These are phyloP conservation scores for Melanogrammus aeglefinus DNA, from an alignment of 2,797 vertebrate genomes.

Conservation along the genomic window DNA sequence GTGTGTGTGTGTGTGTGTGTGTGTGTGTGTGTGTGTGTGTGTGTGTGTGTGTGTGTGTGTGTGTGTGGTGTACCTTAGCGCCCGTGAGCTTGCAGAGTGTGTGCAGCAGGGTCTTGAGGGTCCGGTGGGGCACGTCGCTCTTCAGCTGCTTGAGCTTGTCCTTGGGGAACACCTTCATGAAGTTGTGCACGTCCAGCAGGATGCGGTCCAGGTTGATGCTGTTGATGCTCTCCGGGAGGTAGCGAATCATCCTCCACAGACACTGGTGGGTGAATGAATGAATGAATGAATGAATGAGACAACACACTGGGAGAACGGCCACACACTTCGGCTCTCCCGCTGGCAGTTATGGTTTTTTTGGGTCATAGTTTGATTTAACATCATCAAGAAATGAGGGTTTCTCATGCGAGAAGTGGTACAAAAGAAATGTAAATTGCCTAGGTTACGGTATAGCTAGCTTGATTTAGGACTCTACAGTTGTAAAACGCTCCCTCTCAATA, in stretches of 20 bases:
- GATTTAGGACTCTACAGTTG: background rate
- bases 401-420: too few relatives aligned
- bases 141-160: conserved; percentile 96
- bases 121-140: conserved; percentile 92
- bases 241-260: conserved; percentile 95
- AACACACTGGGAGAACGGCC: background rate
- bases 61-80: conserved; percentile 76
- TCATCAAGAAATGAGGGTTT: too few relatives aligned
- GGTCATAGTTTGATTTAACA: too few relatives aligned
- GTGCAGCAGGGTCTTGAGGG: conserved; percentile 91
- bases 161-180: conserved; percentile 97
- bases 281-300: background rate
- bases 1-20: background rate
- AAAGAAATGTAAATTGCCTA: too few relatives aligned
- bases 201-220: conserved; percentile 94
- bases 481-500: background rate
- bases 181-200: conserved; percentile 92
- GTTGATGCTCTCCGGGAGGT: conserved; percentile 90
- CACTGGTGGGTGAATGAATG: conserved; percentile 75
- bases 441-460: too few relatives aligned
- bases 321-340: background rate
- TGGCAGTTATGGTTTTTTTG: too few relatives aligned
- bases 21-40: background rate
- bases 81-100: conserved; percentile 93
- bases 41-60: background rate